Evolutionary conservation across 2,888 invertebrate species (phyloP).

Genomic region (Trisateles emortualis): DNA sequence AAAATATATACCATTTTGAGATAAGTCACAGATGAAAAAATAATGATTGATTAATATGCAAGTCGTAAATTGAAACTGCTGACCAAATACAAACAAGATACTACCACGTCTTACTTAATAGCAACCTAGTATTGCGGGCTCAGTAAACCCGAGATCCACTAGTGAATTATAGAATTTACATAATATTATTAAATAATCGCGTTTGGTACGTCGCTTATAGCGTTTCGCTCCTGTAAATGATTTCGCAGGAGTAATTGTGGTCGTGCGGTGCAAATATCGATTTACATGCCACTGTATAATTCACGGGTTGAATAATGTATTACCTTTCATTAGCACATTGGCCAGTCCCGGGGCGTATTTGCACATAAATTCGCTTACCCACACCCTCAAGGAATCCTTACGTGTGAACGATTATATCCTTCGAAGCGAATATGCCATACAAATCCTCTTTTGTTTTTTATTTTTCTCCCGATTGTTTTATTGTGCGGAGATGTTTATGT

Average conservation of each 20-base stretch:
- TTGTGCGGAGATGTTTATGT: constrained; percentile 14
- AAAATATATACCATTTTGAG: no score
- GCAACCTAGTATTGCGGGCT: constrained; percentile 16
- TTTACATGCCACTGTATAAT: constrained; percentile 86
- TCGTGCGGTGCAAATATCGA: constrained; percentile 85
- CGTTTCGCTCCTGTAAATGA: constrained; percentile 67
- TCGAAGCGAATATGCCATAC: constrained; percentile 61
- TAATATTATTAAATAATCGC: constrained; percentile 48
- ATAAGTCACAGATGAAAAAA: no score
- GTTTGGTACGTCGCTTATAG: constrained; percentile 48
- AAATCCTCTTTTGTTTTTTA: constrained; percentile 64
- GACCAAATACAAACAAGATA: constrained; percentile 14
- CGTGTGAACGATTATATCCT: constrained; percentile 81
- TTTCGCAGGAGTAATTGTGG: constrained; percentile 76
- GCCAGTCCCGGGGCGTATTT: constrained; percentile 83
- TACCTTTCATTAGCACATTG: constrained; percentile 86
- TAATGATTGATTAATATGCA: background rate
- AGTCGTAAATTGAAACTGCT: background rate
- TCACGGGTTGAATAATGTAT: constrained; percentile 86
- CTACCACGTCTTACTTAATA: constrained; percentile 29
- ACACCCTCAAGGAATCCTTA: constrained; percentile 77
- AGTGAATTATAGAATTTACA: constrained; percentile 47
- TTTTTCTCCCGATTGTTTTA: constrained; percentile 27
- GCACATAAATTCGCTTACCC: constrained; percentile 85
- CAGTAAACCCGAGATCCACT: constrained; percentile 19